These are phyloP conservation scores for Coptodon rendalli DNA, from an alignment of 2,113 vertebrate species.

Conservation along the genomic window DNA sequence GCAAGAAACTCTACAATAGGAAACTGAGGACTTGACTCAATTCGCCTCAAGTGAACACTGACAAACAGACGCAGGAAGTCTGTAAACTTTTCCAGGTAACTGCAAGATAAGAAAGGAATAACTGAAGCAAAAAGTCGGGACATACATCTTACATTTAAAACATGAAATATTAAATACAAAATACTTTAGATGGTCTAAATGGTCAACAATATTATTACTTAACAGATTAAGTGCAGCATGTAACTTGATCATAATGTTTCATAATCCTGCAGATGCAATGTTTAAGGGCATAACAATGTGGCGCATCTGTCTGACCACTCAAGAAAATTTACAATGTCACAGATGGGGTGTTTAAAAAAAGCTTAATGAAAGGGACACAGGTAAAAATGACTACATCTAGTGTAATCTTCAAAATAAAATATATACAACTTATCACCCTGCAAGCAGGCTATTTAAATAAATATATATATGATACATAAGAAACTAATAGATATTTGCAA, in stretches of 20 bases:
- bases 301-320: neutral
- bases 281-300: neutral
- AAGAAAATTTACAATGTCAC: neutral
- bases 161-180: neutral
- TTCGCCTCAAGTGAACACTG: slow-evolving; percentile 91
- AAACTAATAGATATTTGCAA: neutral
- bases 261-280: neutral
- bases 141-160: neutral
- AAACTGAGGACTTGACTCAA: slow-evolving; percentile 94
- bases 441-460: neutral
- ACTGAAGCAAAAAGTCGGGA: neutral
- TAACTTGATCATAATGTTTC: neutral
- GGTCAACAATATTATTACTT: neutral
- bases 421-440: neutral
- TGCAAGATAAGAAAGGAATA: slow-evolving; percentile 60
- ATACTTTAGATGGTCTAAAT: neutral
- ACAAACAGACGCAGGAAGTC: slow-evolving; percentile 97
- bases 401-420: neutral
- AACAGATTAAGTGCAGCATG: neutral
- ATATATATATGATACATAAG: neutral
- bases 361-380: neutral
- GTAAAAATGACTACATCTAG: neutral
- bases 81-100: slow-evolving; percentile 98
- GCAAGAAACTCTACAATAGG: slow-evolving; percentile 94
- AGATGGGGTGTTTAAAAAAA: neutral